A percentile compares a stretch with the other conserved stretches of the same genome.
Conservation (phyloP, 2,113 vertebrate genomes). For the Romanogobio albipinnatus region DNA sequence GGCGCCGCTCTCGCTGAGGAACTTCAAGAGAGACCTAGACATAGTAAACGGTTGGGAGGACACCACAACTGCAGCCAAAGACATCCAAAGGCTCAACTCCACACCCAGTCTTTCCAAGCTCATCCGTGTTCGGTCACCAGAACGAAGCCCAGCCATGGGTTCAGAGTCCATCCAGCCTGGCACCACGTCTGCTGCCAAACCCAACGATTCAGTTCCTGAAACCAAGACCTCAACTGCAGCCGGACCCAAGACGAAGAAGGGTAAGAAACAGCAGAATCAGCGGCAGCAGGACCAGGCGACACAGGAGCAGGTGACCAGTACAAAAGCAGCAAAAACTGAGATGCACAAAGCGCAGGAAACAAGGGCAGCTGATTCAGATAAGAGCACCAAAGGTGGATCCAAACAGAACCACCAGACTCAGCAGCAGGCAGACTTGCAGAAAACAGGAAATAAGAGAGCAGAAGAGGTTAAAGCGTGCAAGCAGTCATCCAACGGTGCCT, state of each 20-base stretch:
- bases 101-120: constrained; percentile 91
- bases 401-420: constrained; percentile 63
- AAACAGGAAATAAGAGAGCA: constrained; percentile 61
- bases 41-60: constrained; percentile 77
- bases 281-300: constrained; percentile 70
- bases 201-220: constrained; percentile 73
- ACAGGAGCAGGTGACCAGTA: constrained; percentile 71
- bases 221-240: constrained; percentile 61
- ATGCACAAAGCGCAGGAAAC: constrained; percentile 75
- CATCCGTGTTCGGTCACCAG: constrained; percentile 89
- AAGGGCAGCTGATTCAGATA: constrained; percentile 56
- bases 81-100: constrained; percentile 85
- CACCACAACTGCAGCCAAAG: constrained; percentile 67
- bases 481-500: constrained; percentile 69
- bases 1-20: constrained; percentile 89
- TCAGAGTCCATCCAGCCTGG: constrained; percentile 65
- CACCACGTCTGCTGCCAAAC: constrained; percentile 64
- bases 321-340: constrained; percentile 72
- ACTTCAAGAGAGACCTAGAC: constrained; percentile 85
- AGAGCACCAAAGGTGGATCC: constrained; percentile 62
- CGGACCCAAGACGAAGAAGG: constrained; percentile 83
- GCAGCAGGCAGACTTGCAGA: constrained; percentile 66
- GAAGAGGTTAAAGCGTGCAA: constrained; percentile 74
- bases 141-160: constrained; percentile 72
- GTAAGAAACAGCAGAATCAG: constrained; percentile 82